A percentile compares a stretch with the other conserved stretches of the same genome.
These are phyloP conservation scores for Sus scrofa DNA, from an alignment of 2,113 vertebrate species.

Conservation along the genomic window T2T-Sscrofa CM000823.6:65211001-65211500, in stretches of 20 bases:
- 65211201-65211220: conserved; percentile 57
- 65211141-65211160: conserved; percentile 44
- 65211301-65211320: conserved; percentile 99
- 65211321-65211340: conserved; percentile 98
- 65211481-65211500: not conserved
- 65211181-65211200: conserved; percentile 34
- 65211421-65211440: not conserved
- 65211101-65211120: conserved; percentile 68
- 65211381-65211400: not conserved
- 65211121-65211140: conserved; percentile 51
- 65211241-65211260: conserved; percentile 57
- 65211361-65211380: conserved; percentile 67
- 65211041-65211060: conserved; percentile 57
- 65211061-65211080: conserved; percentile 73
- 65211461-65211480: not conserved
- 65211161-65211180: conserved; percentile 34
- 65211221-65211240: conserved; percentile 54
- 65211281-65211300: conserved; percentile 99
- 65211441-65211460: not conserved
- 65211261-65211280: conserved; percentile 76
- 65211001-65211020: conserved; percentile 76
- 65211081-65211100: conserved; percentile 64
- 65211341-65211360: conserved; percentile 99
- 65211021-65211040: conserved; percentile 76
- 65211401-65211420: conserved; percentile 15